phyloP scores from a whole-genome alignment of 2,797 vertebrate genomes.

The Chrosomus eos region DNA sequence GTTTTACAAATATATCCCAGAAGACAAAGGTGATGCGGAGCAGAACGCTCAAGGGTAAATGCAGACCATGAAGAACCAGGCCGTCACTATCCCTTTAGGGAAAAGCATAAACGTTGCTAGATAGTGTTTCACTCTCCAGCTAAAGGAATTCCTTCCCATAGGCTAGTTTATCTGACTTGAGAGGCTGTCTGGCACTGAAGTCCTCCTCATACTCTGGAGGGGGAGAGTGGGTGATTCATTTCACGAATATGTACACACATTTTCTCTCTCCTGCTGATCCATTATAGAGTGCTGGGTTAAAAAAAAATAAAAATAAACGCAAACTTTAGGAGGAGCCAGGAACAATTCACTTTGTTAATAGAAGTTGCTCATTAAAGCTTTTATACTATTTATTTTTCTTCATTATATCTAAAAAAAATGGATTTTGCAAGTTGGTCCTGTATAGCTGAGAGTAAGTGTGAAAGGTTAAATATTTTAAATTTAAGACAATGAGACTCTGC shows the following conservation, averaged over 20 bases:
- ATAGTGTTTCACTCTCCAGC: constrained; percentile 15
- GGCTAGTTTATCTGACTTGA: constrained; percentile 40
- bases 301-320: constrained; percentile 6
- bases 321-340: constrained; percentile 18
- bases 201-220: constrained; percentile 24
- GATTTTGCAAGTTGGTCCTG: neutral
- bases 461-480: too few species aligned
- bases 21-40: neutral
- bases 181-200: constrained; percentile 30
- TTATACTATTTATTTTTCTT: neutral
- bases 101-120: neutral
- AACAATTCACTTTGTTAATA: neutral
- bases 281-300: constrained; percentile 26
- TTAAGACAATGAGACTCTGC: neutral
- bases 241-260: constrained; percentile 50
- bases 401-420: neutral
- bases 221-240: constrained; percentile 49
- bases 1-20: constrained; percentile 11
- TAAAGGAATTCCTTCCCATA: constrained; percentile 48
- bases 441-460: neutral
- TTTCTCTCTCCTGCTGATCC: constrained; percentile 23
- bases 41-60: neutral
- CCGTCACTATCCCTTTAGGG: neutral
- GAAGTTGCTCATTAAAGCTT: neutral
- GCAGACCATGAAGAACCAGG: neutral